Base-by-base conservation (phyloP, 2,888 invertebrate species). In the Thera britannica region DNA sequence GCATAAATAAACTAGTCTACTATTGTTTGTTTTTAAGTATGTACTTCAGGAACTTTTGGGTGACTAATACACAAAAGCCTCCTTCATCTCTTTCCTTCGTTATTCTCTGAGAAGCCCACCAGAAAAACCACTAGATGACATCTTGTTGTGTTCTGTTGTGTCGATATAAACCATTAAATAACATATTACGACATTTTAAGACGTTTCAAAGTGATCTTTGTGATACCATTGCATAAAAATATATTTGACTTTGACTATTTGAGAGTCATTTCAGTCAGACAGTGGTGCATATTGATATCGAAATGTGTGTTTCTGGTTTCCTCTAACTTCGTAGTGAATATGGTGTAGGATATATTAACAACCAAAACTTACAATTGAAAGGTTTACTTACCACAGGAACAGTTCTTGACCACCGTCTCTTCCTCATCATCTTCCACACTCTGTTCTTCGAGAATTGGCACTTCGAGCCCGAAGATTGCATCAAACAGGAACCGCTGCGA, bases 401-500 rank as follows among this genome's bases (percentile, higher is more conserved):
- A 97, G 76, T 96, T 96, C 81, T 95, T 95, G 58, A 95, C 83
- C 77, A 88, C 89, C 57, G 93, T 91, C 44, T 94, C 92, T 49
- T 95, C 94, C 46, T 94, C 94, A n/a, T 95, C 95, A 67, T 95
- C 95, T 57, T 94, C 94, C 48, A 95, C 95, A 75, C 94, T 95
- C 76, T 94, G 95, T 64, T 94, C 94, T 61, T 94, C 94, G 56
- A 94, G 85, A 51, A 94, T 75, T 65, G 93, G 93, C 57, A 90
- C 94, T 79, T 96, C 96, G 73, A 96, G 89, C 9, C 96, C 96
- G 83, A 96, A 96, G 70, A 97, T 92, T 41, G 96, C 95, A 82
- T 97, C 97, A 83, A 97, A 97, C 65, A 97, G 90, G 85, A 97
- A 96, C 83, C 95, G 94, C 73, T 95, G 95, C 6, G 94, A 94